phyloP scores from a whole-genome alignment of 2,888 invertebrate species.

The Cheilosia variabilis region DNA sequence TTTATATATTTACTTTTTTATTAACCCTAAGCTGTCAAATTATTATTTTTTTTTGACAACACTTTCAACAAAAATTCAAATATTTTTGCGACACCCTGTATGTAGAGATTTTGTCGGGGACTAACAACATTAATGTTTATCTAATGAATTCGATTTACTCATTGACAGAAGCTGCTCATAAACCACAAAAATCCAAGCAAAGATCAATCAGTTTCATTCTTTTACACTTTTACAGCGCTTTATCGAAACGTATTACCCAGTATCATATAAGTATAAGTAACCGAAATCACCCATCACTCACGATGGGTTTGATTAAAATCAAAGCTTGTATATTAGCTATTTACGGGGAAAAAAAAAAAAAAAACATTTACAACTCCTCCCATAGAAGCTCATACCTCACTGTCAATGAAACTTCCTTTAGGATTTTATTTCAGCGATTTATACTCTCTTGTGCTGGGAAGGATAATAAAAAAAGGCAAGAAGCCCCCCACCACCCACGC shows the following conservation, averaged over 20 bases:
- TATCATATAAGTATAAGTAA: conserved; percentile 58
- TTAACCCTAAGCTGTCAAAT: no score
- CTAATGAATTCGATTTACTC: not conserved
- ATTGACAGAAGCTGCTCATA: not conserved
- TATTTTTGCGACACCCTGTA: no score
- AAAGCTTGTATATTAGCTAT: conserved; percentile 65
- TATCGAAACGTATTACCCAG: conserved; percentile 30
- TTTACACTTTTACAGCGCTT: not conserved
- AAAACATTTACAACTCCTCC: conserved; percentile 64
- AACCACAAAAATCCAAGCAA: conserved; percentile 1
- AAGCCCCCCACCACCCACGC: conserved; percentile 16
- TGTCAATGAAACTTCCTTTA: conserved; percentile 63
- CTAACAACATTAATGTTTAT: no score
- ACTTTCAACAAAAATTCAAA: no score
- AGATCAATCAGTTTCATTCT: not conserved
- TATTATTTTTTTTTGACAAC: no score
- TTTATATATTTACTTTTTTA: no score
- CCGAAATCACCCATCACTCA: conserved; percentile 21
- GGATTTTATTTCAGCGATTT: conserved; percentile 73
- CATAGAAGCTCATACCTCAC: conserved; percentile 13
- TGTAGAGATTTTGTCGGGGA: no score
- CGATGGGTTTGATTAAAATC: conserved; percentile 57
- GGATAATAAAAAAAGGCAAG: conserved; percentile 72
- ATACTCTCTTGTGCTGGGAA: conserved; percentile 41
- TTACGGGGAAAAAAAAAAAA: conserved; percentile 18